These are phyloP conservation scores for Leptonema lineaticorne DNA, from an alignment of 1,140 invertebrate genomes.

Conservation along the genomic window DNA sequence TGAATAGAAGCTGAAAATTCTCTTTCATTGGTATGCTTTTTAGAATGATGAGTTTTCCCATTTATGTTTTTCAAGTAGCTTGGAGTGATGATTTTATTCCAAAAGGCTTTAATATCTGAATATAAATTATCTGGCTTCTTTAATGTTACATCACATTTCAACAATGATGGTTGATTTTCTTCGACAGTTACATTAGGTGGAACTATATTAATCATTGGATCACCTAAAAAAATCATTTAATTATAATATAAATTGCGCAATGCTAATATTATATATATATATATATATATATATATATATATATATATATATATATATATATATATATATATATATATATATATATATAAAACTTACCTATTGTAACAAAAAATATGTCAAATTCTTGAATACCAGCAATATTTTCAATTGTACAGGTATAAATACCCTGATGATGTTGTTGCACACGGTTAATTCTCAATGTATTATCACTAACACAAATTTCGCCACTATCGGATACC, in stretches of 20 bases:
- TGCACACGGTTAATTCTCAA: slow-evolving; percentile 30
- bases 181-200: slow-evolving; percentile 21
- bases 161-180: slow-evolving; percentile 20
- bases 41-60: slow-evolving; percentile 31
- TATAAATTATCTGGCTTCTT: slow-evolving; percentile 31
- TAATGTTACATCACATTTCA: slow-evolving; percentile 31
- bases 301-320: no score
- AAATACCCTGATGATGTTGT: slow-evolving; percentile 33
- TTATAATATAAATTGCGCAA: neutral
- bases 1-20: slow-evolving; percentile 28
- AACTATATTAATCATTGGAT: slow-evolving; percentile 29
- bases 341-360: slow-evolving; percentile 28
- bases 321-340: neutral
- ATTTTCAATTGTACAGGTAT: slow-evolving; percentile 34
- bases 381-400: slow-evolving; percentile 32
- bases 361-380: slow-evolving; percentile 29
- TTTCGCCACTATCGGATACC: slow-evolving; percentile 32
- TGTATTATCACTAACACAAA: slow-evolving; percentile 32
- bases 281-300: neutral
- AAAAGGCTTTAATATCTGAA: slow-evolving; percentile 28
- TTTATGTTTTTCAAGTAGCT: slow-evolving; percentile 31
- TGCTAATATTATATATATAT: neutral
- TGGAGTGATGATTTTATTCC: slow-evolving; percentile 33
- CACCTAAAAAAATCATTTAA: slow-evolving; percentile 25
- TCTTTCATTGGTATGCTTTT: slow-evolving; percentile 30